Evolutionary conservation across 2,113 vertebrate genomes (phyloP), one percentile per base, ranked within the genome.

Genomic region (Rhagologus leucostigma): DNA sequence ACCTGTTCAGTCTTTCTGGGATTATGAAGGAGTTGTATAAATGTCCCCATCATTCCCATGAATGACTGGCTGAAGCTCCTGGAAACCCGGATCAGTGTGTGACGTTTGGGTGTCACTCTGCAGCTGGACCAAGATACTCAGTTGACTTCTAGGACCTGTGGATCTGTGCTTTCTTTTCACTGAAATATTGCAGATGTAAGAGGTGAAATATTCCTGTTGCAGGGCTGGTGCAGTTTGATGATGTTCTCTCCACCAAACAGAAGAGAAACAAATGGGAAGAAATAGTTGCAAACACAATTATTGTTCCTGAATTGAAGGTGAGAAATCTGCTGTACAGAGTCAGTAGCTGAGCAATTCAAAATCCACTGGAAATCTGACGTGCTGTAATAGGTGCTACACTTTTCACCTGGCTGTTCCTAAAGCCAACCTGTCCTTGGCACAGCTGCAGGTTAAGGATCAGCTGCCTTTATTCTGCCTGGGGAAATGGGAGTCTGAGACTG

Each of bases 221-320:
- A 99, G 99, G 97, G 90, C 89, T 85, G 35, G 94, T 64, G 77
- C 16, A 7, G 13, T 98, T 98, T 70, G 84, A 98, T 94, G 75
- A 55, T 59, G 27, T 33, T 9, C 97, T 99, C 26, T 98, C 98
- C 24, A 98, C 97, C 62, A 99, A 98, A 94, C 65, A 93, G 8
- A n/a, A 33, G 6, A 98, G 99, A 96, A 99, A 99, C 84, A 79
- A n/a, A 21, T 99, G 99, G 99, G 99, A 99, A 93, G 76, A 90
- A 33, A 69, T 93, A 44, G 73, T 98, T 82, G 96, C 97, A 91
- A 64, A 86, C 16, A 67, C 56, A 12, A 33, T 99, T 84, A 97
- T 99, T 89, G 53, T 95, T 49, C 98, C 97, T 70, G 98, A 98
- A 49, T 44, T 99, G 20, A 71, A 98, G 99, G 99, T 99, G 85